phyloP scores from a whole-genome alignment of 2,888 invertebrate species.

The Barypeithes pellucidus region DNA sequence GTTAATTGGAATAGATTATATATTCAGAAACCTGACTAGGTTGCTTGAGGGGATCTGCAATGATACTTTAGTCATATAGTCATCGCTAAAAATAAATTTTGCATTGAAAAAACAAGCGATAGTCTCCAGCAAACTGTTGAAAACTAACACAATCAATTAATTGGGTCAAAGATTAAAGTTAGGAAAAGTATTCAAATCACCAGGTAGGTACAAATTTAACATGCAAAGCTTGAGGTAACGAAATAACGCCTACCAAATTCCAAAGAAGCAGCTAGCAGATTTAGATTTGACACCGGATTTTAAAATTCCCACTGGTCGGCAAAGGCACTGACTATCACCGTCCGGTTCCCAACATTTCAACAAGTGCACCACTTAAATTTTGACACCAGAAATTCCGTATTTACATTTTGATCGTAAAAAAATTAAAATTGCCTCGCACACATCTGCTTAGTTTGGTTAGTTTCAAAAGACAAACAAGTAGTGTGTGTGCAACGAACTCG shows the following conservation, averaged over 20 bases:
- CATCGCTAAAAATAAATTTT: slow-evolving; percentile 63
- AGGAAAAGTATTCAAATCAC: slow-evolving; percentile 22
- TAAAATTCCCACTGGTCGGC: slow-evolving; percentile 11
- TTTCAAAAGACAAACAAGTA: slow-evolving; percentile 52
- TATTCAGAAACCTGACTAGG: slow-evolving; percentile 29
- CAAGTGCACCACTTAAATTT: slow-evolving; percentile 33
- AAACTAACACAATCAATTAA: slow-evolving; percentile 11
- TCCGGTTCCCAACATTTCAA: slow-evolving; percentile 37
- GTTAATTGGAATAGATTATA: slow-evolving; percentile 22
- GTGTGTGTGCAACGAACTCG: slow-evolving; percentile 51
- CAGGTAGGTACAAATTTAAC: slow-evolving; percentile 34
- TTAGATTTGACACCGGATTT: slow-evolving; percentile 47
- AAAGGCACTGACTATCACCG: slow-evolving; percentile 24
- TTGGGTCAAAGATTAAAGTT: slow-evolving; percentile 22
- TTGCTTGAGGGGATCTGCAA: slow-evolving; percentile 35
- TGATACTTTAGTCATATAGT: slow-evolving; percentile 50
- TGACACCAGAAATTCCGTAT: slow-evolving; percentile 12
- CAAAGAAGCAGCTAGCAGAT: slow-evolving; percentile 60
- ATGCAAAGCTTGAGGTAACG: slow-evolving; percentile 43
- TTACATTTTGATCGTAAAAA: slow-evolving; percentile 33
- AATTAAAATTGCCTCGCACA: slow-evolving; percentile 21
- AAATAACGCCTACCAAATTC: slow-evolving; percentile 68
- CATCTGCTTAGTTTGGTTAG: slow-evolving; percentile 49
- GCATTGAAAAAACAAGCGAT: slow-evolving; percentile 18
- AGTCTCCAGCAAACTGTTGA: neutral